Evolutionary conservation across 1,140 invertebrate genomes (phyloP).

Genomic region (Cheumatopsyche charites): DNA sequence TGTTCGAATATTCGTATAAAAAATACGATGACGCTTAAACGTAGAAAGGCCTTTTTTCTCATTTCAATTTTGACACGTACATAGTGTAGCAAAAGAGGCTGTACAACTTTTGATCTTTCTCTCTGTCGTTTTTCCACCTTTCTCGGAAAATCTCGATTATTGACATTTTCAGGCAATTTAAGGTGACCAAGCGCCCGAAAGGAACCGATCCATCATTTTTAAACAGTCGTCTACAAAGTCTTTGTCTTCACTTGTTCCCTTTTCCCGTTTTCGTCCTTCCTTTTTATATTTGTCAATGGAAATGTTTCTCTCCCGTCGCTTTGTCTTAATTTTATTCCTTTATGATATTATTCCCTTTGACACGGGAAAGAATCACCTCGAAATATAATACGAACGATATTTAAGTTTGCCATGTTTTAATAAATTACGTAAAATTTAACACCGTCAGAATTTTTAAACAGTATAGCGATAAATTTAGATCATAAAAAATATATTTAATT

Average conservation of each 20-base stretch:
- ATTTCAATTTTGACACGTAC: no score
- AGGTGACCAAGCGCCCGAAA: background rate
- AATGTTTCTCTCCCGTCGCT: background rate
- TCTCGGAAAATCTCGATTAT: conserved; percentile 13
- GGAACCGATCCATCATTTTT: conserved; percentile 9
- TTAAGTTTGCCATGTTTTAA: no score
- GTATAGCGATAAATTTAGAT: no score
- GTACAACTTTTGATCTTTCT: no score
- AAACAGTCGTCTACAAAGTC: background rate
- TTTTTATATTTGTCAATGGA: conserved; percentile 20
- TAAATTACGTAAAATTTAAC: no score
- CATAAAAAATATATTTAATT: no score
- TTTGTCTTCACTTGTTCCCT: conserved; percentile 7
- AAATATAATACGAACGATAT: no score
- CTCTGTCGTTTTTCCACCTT: no score
- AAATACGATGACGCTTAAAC: background rate
- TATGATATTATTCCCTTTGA: background rate
- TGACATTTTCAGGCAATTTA: conserved; percentile 19
- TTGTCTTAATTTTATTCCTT: conserved; percentile 9
- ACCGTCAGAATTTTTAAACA: no score
- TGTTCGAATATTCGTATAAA: conserved; percentile 11
- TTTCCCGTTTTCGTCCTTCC: conserved; percentile 3
- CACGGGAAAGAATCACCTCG: conserved; percentile 1
- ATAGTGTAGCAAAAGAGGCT: no score
- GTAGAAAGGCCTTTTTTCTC: no score